A percentile compares a stretch with the other conserved stretches of the same genome.
Conservation (phyloP, 1,140 invertebrate species). For the Pentalonia nigronervosa region DNA sequence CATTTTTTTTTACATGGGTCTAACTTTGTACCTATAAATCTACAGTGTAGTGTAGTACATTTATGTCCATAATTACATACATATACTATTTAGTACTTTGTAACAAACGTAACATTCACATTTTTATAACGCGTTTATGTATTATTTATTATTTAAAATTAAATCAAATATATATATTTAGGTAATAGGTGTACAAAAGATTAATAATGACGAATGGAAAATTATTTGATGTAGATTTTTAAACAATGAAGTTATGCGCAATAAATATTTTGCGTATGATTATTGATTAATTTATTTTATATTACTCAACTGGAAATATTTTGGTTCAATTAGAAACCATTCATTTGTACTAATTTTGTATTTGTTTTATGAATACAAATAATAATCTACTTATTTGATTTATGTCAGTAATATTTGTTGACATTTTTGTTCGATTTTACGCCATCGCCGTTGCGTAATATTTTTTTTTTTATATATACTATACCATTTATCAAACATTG, state of each 20-base stretch:
- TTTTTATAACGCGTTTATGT: not conserved
- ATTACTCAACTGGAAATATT: not conserved
- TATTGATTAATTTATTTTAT: not conserved
- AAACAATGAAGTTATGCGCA: not conserved
- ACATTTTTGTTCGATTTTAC: not conserved
- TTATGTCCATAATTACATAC: not conserved
- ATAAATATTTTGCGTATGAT: not conserved
- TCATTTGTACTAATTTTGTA: not conserved
- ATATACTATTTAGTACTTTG: not conserved
- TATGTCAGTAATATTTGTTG: not conserved
- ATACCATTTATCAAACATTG: not conserved
- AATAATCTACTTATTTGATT: not conserved
- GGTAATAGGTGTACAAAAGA: not conserved
- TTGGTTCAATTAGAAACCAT: not conserved
- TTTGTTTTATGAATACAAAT: not conserved
- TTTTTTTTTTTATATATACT: not conserved
- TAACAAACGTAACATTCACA: not conserved
- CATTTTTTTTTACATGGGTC: not conserved
- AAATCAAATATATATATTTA: not conserved
- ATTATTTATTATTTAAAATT: not conserved
- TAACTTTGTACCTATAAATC: not conserved
- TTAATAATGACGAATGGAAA: not conserved
- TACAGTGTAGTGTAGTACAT: not conserved
- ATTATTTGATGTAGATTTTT: not conserved
- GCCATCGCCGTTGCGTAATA: not conserved